Conservation (phyloP, 2,888 invertebrate species). For the Mesorhabditis belari region DNA sequence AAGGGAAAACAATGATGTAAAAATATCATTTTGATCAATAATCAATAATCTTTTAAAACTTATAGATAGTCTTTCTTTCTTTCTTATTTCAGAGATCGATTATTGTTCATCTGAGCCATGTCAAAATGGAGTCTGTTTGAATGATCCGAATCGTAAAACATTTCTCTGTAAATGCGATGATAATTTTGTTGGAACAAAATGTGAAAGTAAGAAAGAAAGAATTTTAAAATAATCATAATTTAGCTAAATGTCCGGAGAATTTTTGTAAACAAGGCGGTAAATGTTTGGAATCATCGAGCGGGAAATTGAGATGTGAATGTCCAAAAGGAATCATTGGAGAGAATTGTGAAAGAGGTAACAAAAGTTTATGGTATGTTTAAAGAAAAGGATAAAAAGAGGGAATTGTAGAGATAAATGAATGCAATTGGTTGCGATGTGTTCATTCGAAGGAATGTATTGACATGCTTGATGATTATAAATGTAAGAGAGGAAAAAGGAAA, state of each 20-base stretch:
- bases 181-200: conserved; percentile 21
- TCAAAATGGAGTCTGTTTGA: conserved; percentile 8
- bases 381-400: too few species aligned
- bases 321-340: conserved; percentile 20
- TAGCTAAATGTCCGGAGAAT: conserved; percentile 20
- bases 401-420: conserved; percentile 33
- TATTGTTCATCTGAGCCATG: background rate
- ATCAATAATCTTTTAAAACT: too few species aligned
- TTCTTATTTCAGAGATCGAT: background rate
- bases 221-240: background rate
- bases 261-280: conserved; percentile 22
- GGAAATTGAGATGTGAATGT: conserved; percentile 28
- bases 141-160: conserved; percentile 10
- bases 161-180: conserved; percentile 23
- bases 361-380: too few species aligned
- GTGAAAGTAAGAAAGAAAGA: conserved; percentile 15
- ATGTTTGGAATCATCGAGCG: conserved; percentile 19
- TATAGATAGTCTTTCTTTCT: too few species aligned
- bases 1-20: background rate
- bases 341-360: conserved; percentile 21
- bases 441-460: conserved; percentile 28
- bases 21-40: background rate
- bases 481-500: too few species aligned
- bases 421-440: conserved; percentile 20
- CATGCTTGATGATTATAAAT: conserved; percentile 28